phyloP scores from a whole-genome alignment of 2,113 vertebrate species.

The Nerophis lumbriciformis region DNA sequence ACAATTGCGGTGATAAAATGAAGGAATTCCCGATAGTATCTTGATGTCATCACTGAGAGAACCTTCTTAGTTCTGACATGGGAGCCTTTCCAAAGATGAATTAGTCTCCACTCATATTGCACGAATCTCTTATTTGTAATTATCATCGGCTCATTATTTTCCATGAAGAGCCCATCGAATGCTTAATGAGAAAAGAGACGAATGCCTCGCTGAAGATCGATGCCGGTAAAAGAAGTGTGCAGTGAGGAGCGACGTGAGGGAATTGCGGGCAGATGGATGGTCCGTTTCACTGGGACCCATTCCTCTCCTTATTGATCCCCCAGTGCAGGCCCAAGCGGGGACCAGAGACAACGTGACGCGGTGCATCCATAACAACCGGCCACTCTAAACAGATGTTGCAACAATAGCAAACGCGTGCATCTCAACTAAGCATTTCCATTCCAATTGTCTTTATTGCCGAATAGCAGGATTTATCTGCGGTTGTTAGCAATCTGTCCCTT shows the following conservation, averaged over 20 bases:
- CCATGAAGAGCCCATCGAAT: conserved; percentile 17
- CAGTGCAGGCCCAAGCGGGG: conserved; percentile 35
- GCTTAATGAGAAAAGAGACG: conserved; percentile 12
- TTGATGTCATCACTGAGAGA: background rate
- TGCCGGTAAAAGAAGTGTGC: conserved; percentile 47
- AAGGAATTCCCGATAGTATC: no score
- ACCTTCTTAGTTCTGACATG: conserved; percentile 4
- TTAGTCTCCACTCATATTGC: background rate
- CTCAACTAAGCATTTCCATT: conserved; percentile 11
- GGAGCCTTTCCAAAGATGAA: background rate
- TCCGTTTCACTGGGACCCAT: conserved; percentile 55
- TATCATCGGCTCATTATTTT: conserved; percentile 16
- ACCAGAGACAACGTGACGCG: conserved; percentile 32
- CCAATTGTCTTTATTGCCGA: conserved; percentile 9
- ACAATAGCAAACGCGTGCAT: conserved; percentile 2
- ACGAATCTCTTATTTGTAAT: background rate
- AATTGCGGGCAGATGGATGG: conserved; percentile 53
- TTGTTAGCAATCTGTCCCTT: conserved; percentile 6
- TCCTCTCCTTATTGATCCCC: conserved; percentile 58
- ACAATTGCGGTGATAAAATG: no score
- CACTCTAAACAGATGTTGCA: conserved; percentile 12
- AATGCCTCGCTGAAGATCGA: conserved; percentile 44
- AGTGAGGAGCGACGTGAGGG: conserved; percentile 25
- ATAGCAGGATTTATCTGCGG: background rate
- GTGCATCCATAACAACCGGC: conserved; percentile 17